Conservation (phyloP, 2,797 vertebrate genomes). For the Sciaenops ocellatus region DNA sequence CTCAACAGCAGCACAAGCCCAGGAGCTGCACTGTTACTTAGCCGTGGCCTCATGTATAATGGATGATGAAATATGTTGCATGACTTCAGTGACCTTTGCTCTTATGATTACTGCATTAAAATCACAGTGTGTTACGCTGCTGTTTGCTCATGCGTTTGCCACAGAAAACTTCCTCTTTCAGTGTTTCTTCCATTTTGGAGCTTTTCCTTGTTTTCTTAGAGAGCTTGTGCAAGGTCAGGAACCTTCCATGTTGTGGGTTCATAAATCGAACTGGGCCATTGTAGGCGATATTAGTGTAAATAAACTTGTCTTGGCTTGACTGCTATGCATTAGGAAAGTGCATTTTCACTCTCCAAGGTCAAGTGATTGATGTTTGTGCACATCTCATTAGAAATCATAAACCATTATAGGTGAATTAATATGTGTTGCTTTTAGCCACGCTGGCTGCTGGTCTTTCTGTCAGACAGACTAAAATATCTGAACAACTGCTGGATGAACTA, state of each 20-base stretch:
- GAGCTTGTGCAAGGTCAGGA: background rate
- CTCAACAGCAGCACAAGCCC: constrained; percentile 36
- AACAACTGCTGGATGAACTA: background rate
- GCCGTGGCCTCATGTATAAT: constrained; percentile 57
- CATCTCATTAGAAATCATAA: constrained; percentile 4
- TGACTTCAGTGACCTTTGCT: constrained; percentile 55
- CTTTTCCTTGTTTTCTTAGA: constrained; percentile 8
- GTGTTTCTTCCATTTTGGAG: background rate
- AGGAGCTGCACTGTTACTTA: constrained; percentile 41
- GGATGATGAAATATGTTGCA: constrained; percentile 58
- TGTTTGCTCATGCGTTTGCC: background rate
- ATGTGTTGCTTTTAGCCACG: background rate
- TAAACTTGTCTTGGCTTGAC: constrained; percentile 25
- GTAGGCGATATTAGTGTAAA: background rate
- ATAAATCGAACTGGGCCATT: background rate
- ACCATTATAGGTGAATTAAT: background rate
- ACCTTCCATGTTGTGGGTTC: background rate
- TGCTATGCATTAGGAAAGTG: constrained; percentile 1
- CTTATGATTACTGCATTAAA: constrained; percentile 41
- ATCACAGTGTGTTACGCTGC: constrained; percentile 22
- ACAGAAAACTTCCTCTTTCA: background rate
- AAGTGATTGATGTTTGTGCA: background rate
- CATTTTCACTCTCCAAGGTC: background rate
- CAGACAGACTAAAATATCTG: background rate
- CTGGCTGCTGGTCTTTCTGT: background rate